A percentile compares a stretch with the other conserved stretches of the same genome.
Evolutionary conservation across 2,113 vertebrate genomes (phyloP).

Genomic region (Theropithecus gelada): DNA sequence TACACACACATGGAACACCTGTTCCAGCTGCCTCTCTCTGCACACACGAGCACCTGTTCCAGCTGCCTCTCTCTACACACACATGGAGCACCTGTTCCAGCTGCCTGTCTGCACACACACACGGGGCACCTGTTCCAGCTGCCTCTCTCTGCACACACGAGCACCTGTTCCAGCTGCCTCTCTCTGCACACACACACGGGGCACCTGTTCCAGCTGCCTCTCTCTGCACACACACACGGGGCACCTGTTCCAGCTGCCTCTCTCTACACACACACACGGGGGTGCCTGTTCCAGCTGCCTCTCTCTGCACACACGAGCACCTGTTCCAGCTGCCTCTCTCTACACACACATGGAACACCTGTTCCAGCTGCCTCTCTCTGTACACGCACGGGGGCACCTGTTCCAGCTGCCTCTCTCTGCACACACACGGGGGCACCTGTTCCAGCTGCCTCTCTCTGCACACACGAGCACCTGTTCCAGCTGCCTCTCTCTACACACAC

Average conservation of each 20-base stretch:
- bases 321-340: not conserved
- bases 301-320: fast-evolving
- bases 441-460: fast-evolving
- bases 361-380: fast-evolving
- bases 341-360: not conserved
- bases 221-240: fast-evolving
- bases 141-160: fast-evolving
- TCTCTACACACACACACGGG: not conserved
- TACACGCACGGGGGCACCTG: no score
- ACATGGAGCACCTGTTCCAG: no score
- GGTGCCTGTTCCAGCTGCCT: not conserved
- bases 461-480: not conserved
- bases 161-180: not conserved
- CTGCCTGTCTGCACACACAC: no score
- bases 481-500: no score
- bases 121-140: not conserved
- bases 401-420: not conserved
- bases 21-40: not conserved
- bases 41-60: not conserved
- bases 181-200: not conserved
- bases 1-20: no score
- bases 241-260: not conserved
- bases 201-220: not conserved
- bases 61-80: fast-evolving
- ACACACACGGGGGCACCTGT: not conserved